Conservation (phyloP, 2,797 vertebrate genomes). For the Liparis tanakae region DNA sequence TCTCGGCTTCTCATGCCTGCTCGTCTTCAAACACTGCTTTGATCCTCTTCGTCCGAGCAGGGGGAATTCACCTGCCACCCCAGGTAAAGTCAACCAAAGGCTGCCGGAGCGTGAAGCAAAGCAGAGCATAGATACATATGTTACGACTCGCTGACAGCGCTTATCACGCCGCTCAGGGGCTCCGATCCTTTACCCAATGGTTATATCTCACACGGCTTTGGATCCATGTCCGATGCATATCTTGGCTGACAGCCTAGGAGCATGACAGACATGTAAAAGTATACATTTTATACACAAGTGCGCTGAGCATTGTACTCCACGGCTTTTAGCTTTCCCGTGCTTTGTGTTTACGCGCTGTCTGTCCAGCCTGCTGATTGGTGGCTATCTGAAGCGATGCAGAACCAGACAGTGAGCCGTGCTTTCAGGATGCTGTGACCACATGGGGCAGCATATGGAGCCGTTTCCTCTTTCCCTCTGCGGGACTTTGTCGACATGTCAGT, state of each 20-base stretch:
- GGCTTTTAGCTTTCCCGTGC: conserved; percentile 45
- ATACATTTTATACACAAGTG: conserved; percentile 56
- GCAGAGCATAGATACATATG: conserved; percentile 78
- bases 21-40: conserved; percentile 34
- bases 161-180: conserved; percentile 80
- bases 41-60: conserved; percentile 42
- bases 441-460: conserved; percentile 73
- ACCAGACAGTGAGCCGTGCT: conserved; percentile 60
- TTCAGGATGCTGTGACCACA: conserved; percentile 63
- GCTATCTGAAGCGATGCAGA: conserved; percentile 52
- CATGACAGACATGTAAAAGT: conserved; percentile 76
- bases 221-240: conserved; percentile 79
- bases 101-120: conserved; percentile 63
- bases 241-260: conserved; percentile 71
- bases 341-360: conserved; percentile 54
- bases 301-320: conserved; percentile 4
- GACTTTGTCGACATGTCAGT: conserved; percentile 78
- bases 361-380: conserved; percentile 51
- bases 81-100: conserved; percentile 65
- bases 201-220: conserved; percentile 74
- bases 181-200: conserved; percentile 74
- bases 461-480: conserved; percentile 67
- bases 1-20: conserved; percentile 19
- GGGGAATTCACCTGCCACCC: conserved; percentile 64
- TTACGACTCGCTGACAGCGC: conserved; percentile 76